Evolutionary conservation across 2,888 invertebrate genomes (phyloP).

Genomic region (Mallateleia sp.): DNA sequence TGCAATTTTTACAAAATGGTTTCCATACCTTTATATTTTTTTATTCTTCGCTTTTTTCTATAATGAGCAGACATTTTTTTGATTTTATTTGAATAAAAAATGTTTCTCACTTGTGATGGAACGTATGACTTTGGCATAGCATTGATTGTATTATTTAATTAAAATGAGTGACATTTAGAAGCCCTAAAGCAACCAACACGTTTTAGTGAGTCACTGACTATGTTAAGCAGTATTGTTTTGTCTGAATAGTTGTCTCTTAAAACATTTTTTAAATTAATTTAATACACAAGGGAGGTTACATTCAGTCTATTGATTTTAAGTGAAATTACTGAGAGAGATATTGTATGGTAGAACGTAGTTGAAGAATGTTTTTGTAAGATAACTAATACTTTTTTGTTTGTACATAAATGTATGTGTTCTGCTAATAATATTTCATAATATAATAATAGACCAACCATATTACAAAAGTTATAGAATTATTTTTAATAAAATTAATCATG

Average conservation of each 20-base stretch:
- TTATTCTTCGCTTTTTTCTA: conserved; percentile 84
- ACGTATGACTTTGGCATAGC: conserved; percentile 69
- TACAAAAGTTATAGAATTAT: no score
- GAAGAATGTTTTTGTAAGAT: no score
- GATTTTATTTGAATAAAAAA: conserved; percentile 54
- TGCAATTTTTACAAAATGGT: no score
- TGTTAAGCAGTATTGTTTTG: conserved; percentile 21
- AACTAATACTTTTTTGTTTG: no score
- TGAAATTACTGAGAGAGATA: no score
- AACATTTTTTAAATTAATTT: background rate
- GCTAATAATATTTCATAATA: no score
- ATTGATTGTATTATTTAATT: conserved; percentile 70
- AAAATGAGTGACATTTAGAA: conserved; percentile 64
- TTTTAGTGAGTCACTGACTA: conserved; percentile 48
- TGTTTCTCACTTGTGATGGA: conserved; percentile 42
- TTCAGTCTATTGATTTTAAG: no score
- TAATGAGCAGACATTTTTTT: conserved; percentile 85
- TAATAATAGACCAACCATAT: no score
- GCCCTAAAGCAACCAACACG: conserved; percentile 56
- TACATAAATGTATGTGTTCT: no score
- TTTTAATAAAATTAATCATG: no score
- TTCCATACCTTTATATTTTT: conserved; percentile 83
- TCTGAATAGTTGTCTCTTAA: conserved; percentile 26
- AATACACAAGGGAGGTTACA: no score
- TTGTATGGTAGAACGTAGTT: no score